Evolutionary conservation across 2,797 vertebrate genomes (phyloP).

Genomic region (Megalops cyprinoides): DNA sequence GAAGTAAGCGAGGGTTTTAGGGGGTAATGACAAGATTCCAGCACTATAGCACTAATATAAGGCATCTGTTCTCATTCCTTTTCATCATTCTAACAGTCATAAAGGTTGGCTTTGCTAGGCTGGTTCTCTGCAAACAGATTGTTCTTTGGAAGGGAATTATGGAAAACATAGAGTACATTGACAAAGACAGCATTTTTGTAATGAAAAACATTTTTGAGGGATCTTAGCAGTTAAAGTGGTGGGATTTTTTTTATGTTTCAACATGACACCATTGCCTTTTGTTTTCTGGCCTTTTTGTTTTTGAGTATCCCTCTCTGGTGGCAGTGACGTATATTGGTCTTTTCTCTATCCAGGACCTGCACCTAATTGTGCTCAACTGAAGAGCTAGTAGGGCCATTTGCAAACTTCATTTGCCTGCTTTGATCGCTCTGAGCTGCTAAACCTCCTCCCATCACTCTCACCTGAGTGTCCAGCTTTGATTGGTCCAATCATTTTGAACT

Average conservation of each 20-base stretch:
- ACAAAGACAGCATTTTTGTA: background rate
- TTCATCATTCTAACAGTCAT: background rate
- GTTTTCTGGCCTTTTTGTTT: background rate
- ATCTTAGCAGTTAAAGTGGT: background rate
- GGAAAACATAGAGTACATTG: background rate
- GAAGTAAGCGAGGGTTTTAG: background rate
- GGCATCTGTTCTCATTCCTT: background rate
- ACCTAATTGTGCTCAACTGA: background rate
- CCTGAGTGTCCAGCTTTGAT: no score
- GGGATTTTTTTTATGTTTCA: background rate
- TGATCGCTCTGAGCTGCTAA: background rate
- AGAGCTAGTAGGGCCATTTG: background rate
- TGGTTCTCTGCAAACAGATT: background rate
- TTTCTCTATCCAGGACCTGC: slow-evolving; percentile 9
- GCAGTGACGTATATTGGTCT: slow-evolving; percentile 7
- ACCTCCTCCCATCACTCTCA: no score
- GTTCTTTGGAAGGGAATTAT: background rate
- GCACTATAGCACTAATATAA: background rate
- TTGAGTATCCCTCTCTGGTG: slow-evolving; percentile 9
- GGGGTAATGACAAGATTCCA: background rate
- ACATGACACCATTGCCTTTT: background rate
- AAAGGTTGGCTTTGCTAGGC: background rate
- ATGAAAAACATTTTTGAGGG: background rate
- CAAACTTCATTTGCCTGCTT: background rate
- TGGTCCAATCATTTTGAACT: background rate